Evolutionary conservation across 1,140 invertebrate genomes (phyloP).

Genomic region (Conopomorpha cramerella): DNA sequence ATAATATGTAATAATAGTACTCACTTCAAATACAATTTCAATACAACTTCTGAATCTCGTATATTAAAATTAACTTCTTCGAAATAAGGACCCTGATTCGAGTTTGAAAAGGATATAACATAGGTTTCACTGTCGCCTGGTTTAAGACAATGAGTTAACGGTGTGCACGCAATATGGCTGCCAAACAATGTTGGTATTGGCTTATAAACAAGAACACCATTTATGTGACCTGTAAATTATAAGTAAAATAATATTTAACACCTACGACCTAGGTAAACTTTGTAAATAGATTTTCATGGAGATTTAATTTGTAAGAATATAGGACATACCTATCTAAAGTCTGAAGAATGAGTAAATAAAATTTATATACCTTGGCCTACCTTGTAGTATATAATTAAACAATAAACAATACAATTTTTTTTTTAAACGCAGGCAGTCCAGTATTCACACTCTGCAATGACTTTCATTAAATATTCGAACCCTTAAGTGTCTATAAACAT

Average conservation of each 20-base stretch:
- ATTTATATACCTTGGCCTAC: neutral
- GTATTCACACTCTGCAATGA: too few relatives aligned
- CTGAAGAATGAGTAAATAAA: neutral
- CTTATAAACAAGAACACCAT: constrained; percentile 37
- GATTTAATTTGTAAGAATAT: too few relatives aligned
- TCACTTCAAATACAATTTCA: constrained; percentile 48
- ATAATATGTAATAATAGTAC: constrained; percentile 1
- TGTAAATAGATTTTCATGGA: too few relatives aligned
- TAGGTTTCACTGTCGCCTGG: constrained; percentile 35
- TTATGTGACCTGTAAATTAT: constrained; percentile 35
- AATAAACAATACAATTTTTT: too few relatives aligned
- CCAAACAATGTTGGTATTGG: constrained; percentile 32
- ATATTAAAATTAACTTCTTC: constrained; percentile 44
- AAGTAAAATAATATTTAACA: neutral
- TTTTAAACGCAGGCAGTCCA: too few relatives aligned
- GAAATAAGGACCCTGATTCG: constrained; percentile 46
- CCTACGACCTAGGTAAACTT: too few relatives aligned
- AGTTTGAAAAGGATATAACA: constrained; percentile 36
- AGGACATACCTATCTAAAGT: neutral
- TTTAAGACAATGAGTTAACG: constrained; percentile 23
- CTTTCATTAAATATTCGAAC: too few relatives aligned
- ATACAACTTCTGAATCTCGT: constrained; percentile 27
- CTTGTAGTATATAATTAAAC: too few relatives aligned
- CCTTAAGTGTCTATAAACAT: too few relatives aligned
- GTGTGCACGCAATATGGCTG: constrained; percentile 28